Evolutionary conservation across 2,113 vertebrate species (phyloP).

Genomic region (Nothocercus julius): DNA sequence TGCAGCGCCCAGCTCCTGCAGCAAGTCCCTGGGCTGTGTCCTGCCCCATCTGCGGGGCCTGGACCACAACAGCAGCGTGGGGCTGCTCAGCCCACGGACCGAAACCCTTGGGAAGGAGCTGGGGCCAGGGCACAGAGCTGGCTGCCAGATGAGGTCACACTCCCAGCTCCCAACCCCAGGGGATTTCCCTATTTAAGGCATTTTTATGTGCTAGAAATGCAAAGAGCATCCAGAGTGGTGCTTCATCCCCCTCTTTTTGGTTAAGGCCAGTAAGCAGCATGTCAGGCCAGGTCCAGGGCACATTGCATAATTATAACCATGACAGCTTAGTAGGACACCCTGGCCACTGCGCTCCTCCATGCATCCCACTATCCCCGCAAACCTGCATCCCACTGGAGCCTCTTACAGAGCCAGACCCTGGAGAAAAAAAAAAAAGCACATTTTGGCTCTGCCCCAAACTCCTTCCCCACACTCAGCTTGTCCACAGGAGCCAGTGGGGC

Average conservation of each 20-base stretch:
- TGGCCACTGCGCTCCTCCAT: not conserved
- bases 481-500: slow-evolving; percentile 7
- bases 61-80: not conserved
- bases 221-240: too few species aligned
- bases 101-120: not conserved
- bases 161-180: not conserved
- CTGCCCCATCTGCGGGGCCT: slow-evolving; percentile 12
- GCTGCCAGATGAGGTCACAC: not conserved
- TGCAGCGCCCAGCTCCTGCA: not conserved
- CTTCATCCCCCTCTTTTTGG: too few species aligned
- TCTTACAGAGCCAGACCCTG: not conserved
- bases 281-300: not conserved
- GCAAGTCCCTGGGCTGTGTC: not conserved
- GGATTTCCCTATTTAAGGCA: not conserved
- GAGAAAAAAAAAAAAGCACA: not conserved
- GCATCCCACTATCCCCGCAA: too few species aligned
- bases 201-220: not conserved
- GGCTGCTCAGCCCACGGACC: not conserved
- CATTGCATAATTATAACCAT: accelerated
- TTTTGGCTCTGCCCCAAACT: not conserved
- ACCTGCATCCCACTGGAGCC: not conserved
- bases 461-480: slow-evolving; percentile 23
- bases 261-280: not conserved
- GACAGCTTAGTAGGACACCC: not conserved
- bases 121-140: not conserved